phyloP scores from a whole-genome alignment of 2,113 vertebrate species.

The Cyrtonyx montezumae region DNA sequence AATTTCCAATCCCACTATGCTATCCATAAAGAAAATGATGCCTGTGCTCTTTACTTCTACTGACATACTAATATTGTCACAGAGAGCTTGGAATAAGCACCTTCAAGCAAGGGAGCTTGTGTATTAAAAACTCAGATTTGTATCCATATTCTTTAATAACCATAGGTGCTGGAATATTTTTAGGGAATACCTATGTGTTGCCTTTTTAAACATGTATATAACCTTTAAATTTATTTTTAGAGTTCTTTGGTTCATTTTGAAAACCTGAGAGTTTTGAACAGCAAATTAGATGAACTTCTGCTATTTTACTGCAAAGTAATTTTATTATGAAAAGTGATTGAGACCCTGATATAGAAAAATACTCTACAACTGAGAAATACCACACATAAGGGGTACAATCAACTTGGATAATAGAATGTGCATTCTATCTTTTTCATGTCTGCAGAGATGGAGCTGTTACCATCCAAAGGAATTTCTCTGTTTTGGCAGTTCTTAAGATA shows the following conservation, averaged over 20 bases:
- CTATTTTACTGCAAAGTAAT: background rate
- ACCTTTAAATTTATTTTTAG: background rate
- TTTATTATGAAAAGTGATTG: background rate
- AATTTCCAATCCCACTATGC: background rate
- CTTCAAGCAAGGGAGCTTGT: background rate
- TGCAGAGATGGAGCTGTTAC: background rate
- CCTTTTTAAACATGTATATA: background rate
- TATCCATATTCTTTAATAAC: background rate
- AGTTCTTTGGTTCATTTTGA: background rate
- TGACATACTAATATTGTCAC: background rate
- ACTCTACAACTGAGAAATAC: background rate
- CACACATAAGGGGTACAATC: background rate
- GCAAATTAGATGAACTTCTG: background rate
- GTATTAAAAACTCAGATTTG: background rate
- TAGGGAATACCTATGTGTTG: background rate
- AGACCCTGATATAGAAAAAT: background rate
- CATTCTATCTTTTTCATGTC: accelerated
- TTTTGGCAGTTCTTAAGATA: background rate
- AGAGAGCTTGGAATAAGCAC: background rate
- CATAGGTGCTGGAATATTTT: background rate
- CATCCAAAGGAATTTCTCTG: background rate
- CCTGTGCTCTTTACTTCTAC: background rate
- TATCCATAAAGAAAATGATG: background rate
- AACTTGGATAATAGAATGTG: background rate
- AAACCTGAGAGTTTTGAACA: background rate